Base-by-base conservation (phyloP, 2,797 vertebrate species). In the Ispidina lecontei region DNA sequence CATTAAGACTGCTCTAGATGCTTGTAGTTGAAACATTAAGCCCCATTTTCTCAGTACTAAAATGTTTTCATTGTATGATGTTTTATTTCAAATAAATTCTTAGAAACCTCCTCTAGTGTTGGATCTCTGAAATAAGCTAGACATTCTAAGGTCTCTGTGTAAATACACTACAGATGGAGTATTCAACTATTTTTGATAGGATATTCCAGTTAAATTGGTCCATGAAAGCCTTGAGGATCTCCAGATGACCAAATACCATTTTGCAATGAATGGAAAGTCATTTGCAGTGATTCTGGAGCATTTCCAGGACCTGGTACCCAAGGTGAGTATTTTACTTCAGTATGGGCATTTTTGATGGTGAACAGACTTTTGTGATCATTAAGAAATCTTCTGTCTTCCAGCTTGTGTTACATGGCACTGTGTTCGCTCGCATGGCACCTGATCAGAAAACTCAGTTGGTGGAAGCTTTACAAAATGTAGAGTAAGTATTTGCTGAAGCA, bases 381-480 rank as follows among this genome's bases (percentile, higher is more conserved):
- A 79, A 96, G 41, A 84, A 65, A 58, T 65, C 44, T 39, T 15
- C 51, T 74, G 69, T 94, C 71, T 93, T 97, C 41, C 92, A 99
- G 99, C 96, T 99, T 58, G 98, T 99, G 90, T 97, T 99, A 58
- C 98, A 98, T 6, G 99, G 99, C 75, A 99, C 99, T 0, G 99
- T 99, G 81, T 99, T 99, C 97, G 99, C 99, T 84, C 98, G 99
- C 91, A 99, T 99, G 99, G 98, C 99, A 0, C 99, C 99, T 0
- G 98, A 99, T 94, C 99, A 99, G 98, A 99, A 99, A 97, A 99
- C 99, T 7, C 99, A 99, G 85, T 94, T 99, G 91, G 98, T 99
- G 91, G 99, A 99, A 96, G 98, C 98, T 6, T 97, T 99, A 74
- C 99, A 99, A 96, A 99, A 98, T 26, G 99, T 99, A 8, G 99